Evolutionary conservation across 2,888 invertebrate genomes (phyloP), one percentile per base, ranked within the genome.

Genomic region (Pandemis corylana): DNA sequence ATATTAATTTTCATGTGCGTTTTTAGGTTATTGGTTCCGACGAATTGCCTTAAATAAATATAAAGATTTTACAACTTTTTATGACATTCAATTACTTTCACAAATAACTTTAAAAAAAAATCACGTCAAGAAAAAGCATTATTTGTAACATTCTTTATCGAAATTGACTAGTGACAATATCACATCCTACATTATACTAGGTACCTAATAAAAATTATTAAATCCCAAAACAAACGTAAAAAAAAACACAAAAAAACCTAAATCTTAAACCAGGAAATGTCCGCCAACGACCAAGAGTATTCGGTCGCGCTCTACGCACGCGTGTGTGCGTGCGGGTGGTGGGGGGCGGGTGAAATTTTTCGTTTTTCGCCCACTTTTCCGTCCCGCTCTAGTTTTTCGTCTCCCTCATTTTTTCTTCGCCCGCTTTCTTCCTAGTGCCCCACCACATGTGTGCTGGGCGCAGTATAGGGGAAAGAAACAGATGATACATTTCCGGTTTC

Each of bases 301-400:
- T 28, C 9, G 13, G 56, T 74, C 84, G 78, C 74, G 44, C 78
- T 82, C 77, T 62, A 71, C 78, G 75, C 80, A 78, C 85, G 91
- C 89, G 85, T 91, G 93, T 94, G 93, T 93, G 94, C 89, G 94
- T 93, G 91, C 87, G 80, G 80, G 81, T 78, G 83, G 56, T 56
- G 85, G 85, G 86, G 84, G 80, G 79, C 86, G 85, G 91, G 90
- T 87, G 91, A 93, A 94, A 94, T 93, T 94, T 94, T 94, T 94
- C 94, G 94, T 94, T 94, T 94, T 94, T 94, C 94, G 90, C 94
- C 94, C 92, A 93, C 93, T 93, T 94, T 93, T 93, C 93, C 92
- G 92, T 94, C 94, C 93, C 90, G 91, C 91, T 94, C 94, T 94
- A 93, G 94, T 94, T 94, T 94, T 94, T 93, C 93, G 87, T 92